Evolutionary conservation across 1,140 invertebrate genomes (phyloP), one percentile per base, ranked within the genome.

Genomic region (Eriosoma lanigerum): DNA sequence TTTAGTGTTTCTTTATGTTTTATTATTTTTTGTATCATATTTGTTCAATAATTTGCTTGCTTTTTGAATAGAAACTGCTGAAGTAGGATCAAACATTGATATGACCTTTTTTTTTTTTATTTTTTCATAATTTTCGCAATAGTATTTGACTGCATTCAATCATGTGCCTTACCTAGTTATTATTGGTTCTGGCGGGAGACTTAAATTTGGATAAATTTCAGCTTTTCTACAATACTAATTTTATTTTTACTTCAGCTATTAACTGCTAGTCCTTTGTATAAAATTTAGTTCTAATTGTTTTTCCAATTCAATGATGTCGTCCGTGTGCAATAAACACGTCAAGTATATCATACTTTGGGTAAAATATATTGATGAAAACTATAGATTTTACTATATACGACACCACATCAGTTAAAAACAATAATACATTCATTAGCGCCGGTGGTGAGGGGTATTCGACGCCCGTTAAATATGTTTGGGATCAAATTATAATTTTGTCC

Each of bases 141-240:
- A 17, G 24, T 26, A 58, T 58, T 81, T 52, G 3, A 73, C 76
- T 54, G 75, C 68, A 5, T 56, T 19, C 3, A 80, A 54, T 58
- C 80, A 81, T 50, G 82, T 82, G 5, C 68, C 72, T 81, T 81
- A 83, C 5, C 76, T 44, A 2, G 73, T 80, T 12, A 81, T 5
- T 4, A 82, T 58, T 26, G 76, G 81, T 56, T 80, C 38, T 44
- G 82, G 80, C 5, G 76, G 68, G 8, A 81, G 56, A 24, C 10
- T 1, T 0, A 82, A 15, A 6, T 78, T 78, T 32, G 72, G 81
- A 76, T 54, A 48, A 21, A 26, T 56, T 21, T 62, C 38, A 75
- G 81, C 9, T 70, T 68, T 46, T 21, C 6, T 54, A 78, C 50
- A 32, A 78, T 3, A 48, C 50, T 32, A 83, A 83, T 10, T 80